phyloP scores from a whole-genome alignment of 2,113 vertebrate species.

The Xenopus laevis region DNA sequence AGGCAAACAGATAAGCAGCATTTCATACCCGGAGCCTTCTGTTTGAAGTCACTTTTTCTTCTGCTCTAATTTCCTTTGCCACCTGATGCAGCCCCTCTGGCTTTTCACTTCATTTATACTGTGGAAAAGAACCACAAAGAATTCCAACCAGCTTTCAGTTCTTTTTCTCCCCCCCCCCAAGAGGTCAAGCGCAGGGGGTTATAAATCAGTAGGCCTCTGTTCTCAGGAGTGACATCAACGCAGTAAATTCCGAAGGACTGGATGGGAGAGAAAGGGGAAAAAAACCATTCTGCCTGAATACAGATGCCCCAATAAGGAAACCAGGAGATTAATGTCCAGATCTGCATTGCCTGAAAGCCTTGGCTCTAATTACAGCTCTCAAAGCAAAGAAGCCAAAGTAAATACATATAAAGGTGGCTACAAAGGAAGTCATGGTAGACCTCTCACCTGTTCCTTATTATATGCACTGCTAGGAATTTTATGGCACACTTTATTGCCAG shows the following conservation, averaged over 20 bases:
- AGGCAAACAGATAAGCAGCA: not conserved
- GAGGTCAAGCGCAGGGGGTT: constrained; percentile 13
- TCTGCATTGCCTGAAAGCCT: constrained; percentile 17
- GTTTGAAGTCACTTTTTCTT: constrained; percentile 22
- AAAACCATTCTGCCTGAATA: constrained; percentile 9
- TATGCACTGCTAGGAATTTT: constrained; percentile 21
- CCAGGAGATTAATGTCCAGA: constrained; percentile 38
- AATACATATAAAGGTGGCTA: constrained; percentile 35
- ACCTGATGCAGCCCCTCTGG: constrained; percentile 19
- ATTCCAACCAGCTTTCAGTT: constrained; percentile 14
- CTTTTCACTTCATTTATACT: constrained; percentile 26
- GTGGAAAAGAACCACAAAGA: constrained; percentile 13
- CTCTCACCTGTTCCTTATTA: constrained; percentile 41
- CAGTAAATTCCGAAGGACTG: constrained; percentile 22
- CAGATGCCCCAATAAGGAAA: constrained; percentile 37
- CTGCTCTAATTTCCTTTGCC: constrained; percentile 30
- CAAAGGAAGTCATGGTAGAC: constrained; percentile 29
- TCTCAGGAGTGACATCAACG: constrained; percentile 20
- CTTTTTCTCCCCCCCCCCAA: constrained; percentile 17
- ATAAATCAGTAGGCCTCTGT: constrained; percentile 36
- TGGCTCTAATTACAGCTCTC: constrained; percentile 29
- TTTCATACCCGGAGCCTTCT: not conserved
- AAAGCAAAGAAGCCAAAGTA: constrained; percentile 24
- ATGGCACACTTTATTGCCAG: constrained; percentile 21
- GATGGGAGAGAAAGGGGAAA: not conserved